Conservation (phyloP, 2,888 invertebrate genomes). For the Sphaeridia pumilis region DNA sequence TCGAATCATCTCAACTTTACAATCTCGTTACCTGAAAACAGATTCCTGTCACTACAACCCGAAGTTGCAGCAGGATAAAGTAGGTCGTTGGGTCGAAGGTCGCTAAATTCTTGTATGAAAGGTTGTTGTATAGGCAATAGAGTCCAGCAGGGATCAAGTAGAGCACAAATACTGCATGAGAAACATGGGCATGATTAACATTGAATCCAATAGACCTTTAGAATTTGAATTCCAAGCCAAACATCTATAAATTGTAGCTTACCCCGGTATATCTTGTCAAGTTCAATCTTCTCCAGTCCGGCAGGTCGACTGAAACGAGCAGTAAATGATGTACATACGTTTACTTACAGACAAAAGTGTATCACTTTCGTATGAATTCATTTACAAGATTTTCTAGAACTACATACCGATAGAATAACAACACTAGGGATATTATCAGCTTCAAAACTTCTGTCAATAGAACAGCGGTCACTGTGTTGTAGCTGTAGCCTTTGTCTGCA, state of each 20-base stretch:
- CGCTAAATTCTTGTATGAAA: conserved; percentile 79
- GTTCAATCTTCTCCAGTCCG: no score
- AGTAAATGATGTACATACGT: no score
- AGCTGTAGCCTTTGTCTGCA: conserved; percentile 64
- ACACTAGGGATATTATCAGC: conserved; percentile 54
- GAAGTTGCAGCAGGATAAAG: conserved; percentile 73
- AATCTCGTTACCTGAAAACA: conserved; percentile 81
- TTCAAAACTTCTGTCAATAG: conserved; percentile 78
- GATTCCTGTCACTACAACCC: conserved; percentile 84
- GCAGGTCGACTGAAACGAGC: no score
- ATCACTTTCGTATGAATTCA: no score
- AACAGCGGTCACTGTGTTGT: conserved; percentile 79
- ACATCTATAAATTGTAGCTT: no score
- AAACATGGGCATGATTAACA: no score
- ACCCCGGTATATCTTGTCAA: no score
- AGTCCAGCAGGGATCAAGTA: conserved; percentile 84
- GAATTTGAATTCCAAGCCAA: no score
- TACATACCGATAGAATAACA: conserved; percentile 49
- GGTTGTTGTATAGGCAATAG: conserved; percentile 89
- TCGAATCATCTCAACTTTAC: no score
- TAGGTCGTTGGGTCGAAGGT: conserved; percentile 91
- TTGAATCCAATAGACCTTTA: no score
- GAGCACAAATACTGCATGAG: conserved; percentile 53
- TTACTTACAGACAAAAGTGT: no score
- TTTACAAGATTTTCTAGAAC: no score